Conservation (phyloP, 2,888 invertebrate species). For the Chrysotoxum bicinctum region DNA sequence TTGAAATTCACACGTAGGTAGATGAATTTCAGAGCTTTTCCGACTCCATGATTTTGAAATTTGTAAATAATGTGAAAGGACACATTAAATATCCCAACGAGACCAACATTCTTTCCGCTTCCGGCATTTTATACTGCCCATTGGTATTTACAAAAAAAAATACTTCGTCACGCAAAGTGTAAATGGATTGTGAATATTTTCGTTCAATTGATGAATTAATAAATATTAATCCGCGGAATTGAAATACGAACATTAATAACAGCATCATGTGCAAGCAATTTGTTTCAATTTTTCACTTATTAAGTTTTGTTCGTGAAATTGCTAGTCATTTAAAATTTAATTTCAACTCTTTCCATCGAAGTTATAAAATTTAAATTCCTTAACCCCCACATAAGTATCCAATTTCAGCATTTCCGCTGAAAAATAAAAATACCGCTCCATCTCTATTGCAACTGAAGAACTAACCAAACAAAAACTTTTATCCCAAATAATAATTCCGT, state of each 20-base stretch:
- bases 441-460: neutral
- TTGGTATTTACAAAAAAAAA: neutral
- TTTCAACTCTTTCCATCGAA: neutral
- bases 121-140: neutral
- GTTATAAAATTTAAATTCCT: neutral
- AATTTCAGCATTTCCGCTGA: neutral
- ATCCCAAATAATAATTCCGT: constrained; percentile 33
- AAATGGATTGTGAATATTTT: neutral
- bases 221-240: neutral
- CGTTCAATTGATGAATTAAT: neutral
- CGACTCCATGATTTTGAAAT: neutral
- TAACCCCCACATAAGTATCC: neutral
- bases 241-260: neutral
- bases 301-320: neutral
- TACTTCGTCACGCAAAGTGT: neutral
- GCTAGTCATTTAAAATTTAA: neutral
- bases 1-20: neutral
- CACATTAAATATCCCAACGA: neutral
- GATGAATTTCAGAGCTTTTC: neutral
- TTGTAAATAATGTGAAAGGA: neutral
- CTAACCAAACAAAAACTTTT: constrained; percentile 32
- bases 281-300: neutral
- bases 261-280: neutral
- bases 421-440: neutral
- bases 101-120: neutral